Conservation (phyloP, 2,888 invertebrate species). For the Parnassius smintheus region DNA sequence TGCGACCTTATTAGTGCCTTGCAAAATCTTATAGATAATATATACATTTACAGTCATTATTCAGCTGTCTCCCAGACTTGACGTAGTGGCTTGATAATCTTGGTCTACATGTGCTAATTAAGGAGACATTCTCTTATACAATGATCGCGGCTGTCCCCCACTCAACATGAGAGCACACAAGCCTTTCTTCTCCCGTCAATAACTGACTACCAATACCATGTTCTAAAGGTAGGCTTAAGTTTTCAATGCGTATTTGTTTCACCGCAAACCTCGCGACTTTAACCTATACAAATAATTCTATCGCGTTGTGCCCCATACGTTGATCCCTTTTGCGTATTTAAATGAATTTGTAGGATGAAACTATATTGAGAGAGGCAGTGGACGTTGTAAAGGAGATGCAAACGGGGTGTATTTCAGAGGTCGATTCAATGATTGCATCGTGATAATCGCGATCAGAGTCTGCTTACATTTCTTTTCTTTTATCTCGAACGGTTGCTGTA, state of each 20-base stretch:
- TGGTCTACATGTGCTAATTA: slow-evolving; percentile 76
- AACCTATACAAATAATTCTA: neutral
- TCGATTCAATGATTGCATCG: slow-evolving; percentile 67
- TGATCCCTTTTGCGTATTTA: slow-evolving; percentile 31
- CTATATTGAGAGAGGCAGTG: slow-evolving; percentile 4
- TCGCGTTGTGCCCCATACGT: neutral
- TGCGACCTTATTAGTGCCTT: neutral
- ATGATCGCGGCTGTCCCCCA: slow-evolving; percentile 69
- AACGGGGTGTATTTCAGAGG: neutral
- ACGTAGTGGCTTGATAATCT: slow-evolving; percentile 67
- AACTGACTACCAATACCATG: slow-evolving; percentile 68
- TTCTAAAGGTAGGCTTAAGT: slow-evolving; percentile 59
- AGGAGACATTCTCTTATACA: slow-evolving; percentile 65
- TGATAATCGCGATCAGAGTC: slow-evolving; percentile 75
- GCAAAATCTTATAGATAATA: neutral
- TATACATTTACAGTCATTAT: slow-evolving; percentile 55
- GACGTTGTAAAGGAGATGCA: slow-evolving; percentile 5
- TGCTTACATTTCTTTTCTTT: slow-evolving; percentile 77
- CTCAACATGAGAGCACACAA: slow-evolving; percentile 51
- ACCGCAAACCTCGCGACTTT: slow-evolving; percentile 40
- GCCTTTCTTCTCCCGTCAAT: slow-evolving; percentile 58
- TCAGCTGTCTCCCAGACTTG: slow-evolving; percentile 62
- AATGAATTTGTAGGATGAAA: slow-evolving; percentile 17
- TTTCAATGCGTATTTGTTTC: slow-evolving; percentile 65
- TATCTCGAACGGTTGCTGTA: slow-evolving; percentile 68